A percentile compares a stretch with the other conserved stretches of the same genome.
phyloP scores from a whole-genome alignment of 2,797 vertebrate species.

The Epinephelus awoara region DNA sequence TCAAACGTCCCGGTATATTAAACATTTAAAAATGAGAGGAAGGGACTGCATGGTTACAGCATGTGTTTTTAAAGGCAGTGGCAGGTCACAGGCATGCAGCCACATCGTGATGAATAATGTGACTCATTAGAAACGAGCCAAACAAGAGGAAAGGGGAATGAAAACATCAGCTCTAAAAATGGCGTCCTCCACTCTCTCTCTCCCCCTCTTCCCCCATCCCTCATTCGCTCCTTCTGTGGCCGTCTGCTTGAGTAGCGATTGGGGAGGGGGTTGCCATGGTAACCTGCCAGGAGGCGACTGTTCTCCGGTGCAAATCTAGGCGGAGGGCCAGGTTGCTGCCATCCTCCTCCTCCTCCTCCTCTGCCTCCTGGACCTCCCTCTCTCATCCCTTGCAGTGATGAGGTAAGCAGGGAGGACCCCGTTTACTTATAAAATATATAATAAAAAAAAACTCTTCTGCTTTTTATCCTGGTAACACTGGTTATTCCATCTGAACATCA shows the following conservation, averaged over 20 bases:
- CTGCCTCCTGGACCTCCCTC: constrained; percentile 7
- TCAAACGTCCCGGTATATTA: background rate
- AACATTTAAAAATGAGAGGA: background rate
- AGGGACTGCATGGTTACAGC: background rate
- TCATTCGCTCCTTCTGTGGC: constrained; percentile 54
- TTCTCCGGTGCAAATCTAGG: constrained; percentile 63
- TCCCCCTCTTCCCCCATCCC: constrained; percentile 16
- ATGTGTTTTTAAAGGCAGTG: background rate
- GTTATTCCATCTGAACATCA: constrained; percentile 1
- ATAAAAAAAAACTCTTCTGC: background rate
- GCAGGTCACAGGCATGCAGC: background rate
- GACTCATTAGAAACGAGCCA: constrained; percentile 31
- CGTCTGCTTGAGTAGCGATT: constrained; percentile 53
- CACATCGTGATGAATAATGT: constrained; percentile 12
- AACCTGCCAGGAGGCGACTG: constrained; percentile 71
- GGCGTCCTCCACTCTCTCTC: constrained; percentile 36
- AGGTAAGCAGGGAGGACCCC: constrained; percentile 68
- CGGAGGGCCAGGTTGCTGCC: constrained; percentile 56
- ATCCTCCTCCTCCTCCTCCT: constrained; percentile 29
- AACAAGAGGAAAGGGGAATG: constrained; percentile 36
- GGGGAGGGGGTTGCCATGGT: constrained; percentile 74
- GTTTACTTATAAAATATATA: background rate
- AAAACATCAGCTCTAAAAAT: constrained; percentile 75
- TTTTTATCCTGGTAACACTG: constrained; percentile 14
- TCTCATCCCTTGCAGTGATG: constrained; percentile 53